phyloP scores from a whole-genome alignment of 2,113 vertebrate genomes.

The Morphnarchus princeps region DNA sequence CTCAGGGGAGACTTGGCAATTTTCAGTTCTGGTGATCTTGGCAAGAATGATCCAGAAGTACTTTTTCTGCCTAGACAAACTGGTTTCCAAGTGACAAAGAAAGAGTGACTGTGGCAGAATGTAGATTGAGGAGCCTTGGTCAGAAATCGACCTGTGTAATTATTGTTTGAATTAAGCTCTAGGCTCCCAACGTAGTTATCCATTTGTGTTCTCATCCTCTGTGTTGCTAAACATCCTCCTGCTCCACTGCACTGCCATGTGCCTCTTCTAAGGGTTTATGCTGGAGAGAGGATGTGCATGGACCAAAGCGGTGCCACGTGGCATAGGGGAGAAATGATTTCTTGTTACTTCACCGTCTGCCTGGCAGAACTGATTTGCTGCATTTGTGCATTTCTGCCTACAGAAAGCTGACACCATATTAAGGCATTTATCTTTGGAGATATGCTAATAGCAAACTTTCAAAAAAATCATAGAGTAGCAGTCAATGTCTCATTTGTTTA shows the following conservation, averaged over 20 bases:
- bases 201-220: background rate
- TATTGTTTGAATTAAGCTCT: background rate
- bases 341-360: background rate
- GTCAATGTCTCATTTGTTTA: background rate
- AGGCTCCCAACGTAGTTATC: background rate
- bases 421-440: background rate
- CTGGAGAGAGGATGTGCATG: background rate
- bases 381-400: background rate
- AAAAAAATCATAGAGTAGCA: background rate
- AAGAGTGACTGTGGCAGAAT: background rate
- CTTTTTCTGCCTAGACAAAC: background rate
- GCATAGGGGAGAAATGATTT: background rate
- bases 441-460: slow-evolving; percentile 7
- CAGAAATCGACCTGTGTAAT: background rate
- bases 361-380: background rate
- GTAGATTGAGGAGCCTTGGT: background rate
- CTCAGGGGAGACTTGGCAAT: background rate
- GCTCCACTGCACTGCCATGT: background rate
- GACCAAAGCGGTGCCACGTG: background rate
- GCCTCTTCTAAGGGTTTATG: background rate
- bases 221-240: background rate
- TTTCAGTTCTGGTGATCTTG: background rate
- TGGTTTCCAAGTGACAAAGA: background rate
- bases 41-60: background rate
- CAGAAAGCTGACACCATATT: background rate